phyloP scores from a whole-genome alignment of 2,888 invertebrate genomes.

The Nomada flava region DNA sequence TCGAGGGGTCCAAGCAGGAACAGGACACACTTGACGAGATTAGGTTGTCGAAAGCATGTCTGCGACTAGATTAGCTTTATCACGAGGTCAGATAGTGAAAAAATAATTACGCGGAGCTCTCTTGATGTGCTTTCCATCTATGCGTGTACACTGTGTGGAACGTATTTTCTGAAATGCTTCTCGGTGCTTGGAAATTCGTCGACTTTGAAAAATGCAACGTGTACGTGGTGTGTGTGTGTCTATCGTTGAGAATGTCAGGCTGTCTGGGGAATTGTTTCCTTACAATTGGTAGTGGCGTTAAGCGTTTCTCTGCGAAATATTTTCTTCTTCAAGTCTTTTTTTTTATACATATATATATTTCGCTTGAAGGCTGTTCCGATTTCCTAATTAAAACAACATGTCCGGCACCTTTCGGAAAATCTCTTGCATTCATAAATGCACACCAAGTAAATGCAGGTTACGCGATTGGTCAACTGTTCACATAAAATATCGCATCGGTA shows the following conservation, averaged over 20 bases:
- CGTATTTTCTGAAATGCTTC: constrained; percentile 21
- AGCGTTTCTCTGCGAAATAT: neutral
- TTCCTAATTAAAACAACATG: neutral
- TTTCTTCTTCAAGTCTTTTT: neutral
- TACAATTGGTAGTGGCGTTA: too few relatives aligned
- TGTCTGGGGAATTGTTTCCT: too few relatives aligned
- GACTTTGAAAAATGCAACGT: constrained; percentile 21
- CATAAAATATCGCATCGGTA: constrained; percentile 39
- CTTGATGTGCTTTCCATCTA: constrained; percentile 39
- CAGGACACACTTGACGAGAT: constrained; percentile 49
- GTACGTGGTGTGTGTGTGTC: too few relatives aligned
- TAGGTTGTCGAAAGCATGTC: constrained; percentile 40
- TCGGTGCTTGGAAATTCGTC: constrained; percentile 15
- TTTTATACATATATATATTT: neutral
- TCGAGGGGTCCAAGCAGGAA: constrained; percentile 49
- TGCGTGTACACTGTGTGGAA: constrained; percentile 28
- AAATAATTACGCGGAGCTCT: constrained; percentile 50
- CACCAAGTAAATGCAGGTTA: constrained; percentile 49
- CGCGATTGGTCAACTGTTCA: constrained; percentile 47
- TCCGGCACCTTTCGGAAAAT: constrained; percentile 16
- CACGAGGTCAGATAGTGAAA: constrained; percentile 45
- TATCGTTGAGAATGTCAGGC: too few relatives aligned
- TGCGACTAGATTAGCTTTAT: constrained; percentile 14
- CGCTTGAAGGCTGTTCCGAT: too few relatives aligned
- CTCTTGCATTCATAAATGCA: constrained; percentile 43